Evolutionary conservation across 2,797 vertebrate species (phyloP).

Genomic region (Muscicapa striata): DNA sequence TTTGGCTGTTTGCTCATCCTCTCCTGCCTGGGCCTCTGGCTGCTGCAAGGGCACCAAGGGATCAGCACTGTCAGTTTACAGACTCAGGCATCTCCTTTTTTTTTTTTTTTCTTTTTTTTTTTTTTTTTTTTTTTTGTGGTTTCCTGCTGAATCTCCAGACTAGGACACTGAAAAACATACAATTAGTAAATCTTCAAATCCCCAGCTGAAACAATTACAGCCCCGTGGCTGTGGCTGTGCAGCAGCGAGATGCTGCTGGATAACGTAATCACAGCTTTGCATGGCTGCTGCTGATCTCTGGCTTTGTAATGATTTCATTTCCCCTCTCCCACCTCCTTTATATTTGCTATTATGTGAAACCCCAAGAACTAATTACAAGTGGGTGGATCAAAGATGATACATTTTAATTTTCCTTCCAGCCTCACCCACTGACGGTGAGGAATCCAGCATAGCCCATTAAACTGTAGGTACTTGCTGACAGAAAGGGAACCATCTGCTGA

Average conservation of each 20-base stretch:
- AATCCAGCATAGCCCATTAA: constrained; percentile 82
- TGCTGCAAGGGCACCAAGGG: constrained; percentile 12
- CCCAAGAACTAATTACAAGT: constrained; percentile 77
- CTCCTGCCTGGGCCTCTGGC: constrained; percentile 16
- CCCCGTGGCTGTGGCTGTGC: background rate
- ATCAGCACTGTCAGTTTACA: constrained; percentile 49
- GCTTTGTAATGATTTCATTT: constrained; percentile 72
- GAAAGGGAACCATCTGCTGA: constrained; percentile 88
- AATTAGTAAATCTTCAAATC: constrained; percentile 53
- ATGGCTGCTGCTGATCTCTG: constrained; percentile 50
- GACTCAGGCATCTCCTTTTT: constrained; percentile 49
- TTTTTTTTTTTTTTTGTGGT: constrained; percentile 34
- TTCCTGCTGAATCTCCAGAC: constrained; percentile 50
- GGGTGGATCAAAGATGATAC: constrained; percentile 78
- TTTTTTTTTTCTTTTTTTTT: background rate
- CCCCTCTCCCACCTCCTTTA: constrained; percentile 68
- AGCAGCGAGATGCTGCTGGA: background rate
- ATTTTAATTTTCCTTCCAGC: constrained; percentile 80
- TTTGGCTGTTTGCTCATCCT: constrained; percentile 10
- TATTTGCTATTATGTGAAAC: constrained; percentile 74
- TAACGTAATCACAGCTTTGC: constrained; percentile 46
- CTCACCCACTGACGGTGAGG: constrained; percentile 80
- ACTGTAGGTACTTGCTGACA: constrained; percentile 85
- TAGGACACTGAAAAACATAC: constrained; percentile 17
- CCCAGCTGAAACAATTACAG: constrained; percentile 48